Base-by-base conservation (phyloP, 2,113 vertebrate species). In the Gallinago paraguaiae region DNA sequence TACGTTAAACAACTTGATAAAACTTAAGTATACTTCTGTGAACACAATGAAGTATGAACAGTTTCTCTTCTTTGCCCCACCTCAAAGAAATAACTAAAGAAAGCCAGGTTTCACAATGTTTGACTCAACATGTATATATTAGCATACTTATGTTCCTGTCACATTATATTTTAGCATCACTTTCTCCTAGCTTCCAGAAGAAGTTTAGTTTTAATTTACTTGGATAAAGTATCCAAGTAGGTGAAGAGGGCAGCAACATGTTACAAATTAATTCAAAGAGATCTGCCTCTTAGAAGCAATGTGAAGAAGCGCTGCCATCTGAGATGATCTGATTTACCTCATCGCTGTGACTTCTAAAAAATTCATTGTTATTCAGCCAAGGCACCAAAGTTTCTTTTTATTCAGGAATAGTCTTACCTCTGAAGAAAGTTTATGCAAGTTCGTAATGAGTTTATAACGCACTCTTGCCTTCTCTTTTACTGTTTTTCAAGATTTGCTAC, bases 41-140 rank as follows among this genome's bases (percentile, higher is more conserved):
- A 91, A 67, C 14, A 23, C 5, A 50, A 41, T 27, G 3, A 72
- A 24, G 0, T 19, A 33, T 0, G 0, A 95, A 39, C 19, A 60
- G 24, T 64, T 91, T 68, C 48, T 67, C 71, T n/a, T 81, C 24
- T 46, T 71, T 16, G 35, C 8, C 31, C 23, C 33, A 41, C 8
- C 43, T 76, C 59, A 76, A 31, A 63, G 10, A 3, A 86, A 35
- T 45, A 64, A 68, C 25, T 69, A 45, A 23, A 72, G 46, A 74
- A 91, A 88, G 17, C 17, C 17, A 50, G 17, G 19, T 30, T 82
- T 76, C 35, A 48, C 28, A 20, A 8, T 27, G 35, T 84, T 63
- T 81, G 18, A 57, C 45, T 75, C 67, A 33, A 76, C 15, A 33
- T 1, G 3, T 18, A 17, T 39, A 5, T 59, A 68, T 46, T 46